phyloP scores from a whole-genome alignment of 1,140 invertebrate genomes.

The Oedothorax gibbosus region DNA sequence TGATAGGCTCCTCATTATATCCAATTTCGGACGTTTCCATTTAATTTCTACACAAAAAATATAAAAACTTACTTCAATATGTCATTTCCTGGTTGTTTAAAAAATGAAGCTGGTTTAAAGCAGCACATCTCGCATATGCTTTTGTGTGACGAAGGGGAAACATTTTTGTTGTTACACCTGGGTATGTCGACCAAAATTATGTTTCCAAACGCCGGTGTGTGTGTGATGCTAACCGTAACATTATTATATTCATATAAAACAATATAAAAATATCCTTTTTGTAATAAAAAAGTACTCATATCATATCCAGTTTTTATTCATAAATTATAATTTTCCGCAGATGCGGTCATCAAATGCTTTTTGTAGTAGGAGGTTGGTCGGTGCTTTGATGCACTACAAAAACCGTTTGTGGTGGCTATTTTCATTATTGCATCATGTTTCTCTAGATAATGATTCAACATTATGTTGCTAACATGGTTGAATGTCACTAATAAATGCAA shows the following conservation, averaged over 20 bases:
- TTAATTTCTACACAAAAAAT: not conserved
- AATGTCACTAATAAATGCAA: constrained; percentile 9
- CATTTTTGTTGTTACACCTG: constrained; percentile 23
- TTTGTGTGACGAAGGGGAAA: constrained; percentile 2
- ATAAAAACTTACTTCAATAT: not conserved
- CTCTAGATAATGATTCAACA: constrained; percentile 37
- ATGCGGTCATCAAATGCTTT: too few species aligned
- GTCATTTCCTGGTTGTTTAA: constrained; percentile 1
- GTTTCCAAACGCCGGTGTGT: not conserved
- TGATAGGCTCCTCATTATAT: too few species aligned
- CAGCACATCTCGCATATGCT: not conserved
- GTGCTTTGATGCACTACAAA: too few species aligned
- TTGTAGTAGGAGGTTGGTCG: too few species aligned
- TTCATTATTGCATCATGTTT: not conserved
- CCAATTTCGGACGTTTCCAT: not conserved
- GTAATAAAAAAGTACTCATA: constrained; percentile 7
- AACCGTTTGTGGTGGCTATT: not conserved
- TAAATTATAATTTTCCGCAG: constrained; percentile 14
- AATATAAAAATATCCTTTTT: constrained; percentile 14
- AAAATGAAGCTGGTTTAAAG: not conserved
- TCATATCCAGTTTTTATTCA: constrained; percentile 2
- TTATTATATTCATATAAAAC: constrained; percentile 37
- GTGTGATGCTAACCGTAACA: constrained; percentile 29
- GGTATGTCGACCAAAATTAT: constrained; percentile 20
- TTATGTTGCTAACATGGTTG: constrained; percentile 14